Base-by-base conservation (phyloP, 1,140 invertebrate species). In the Gonatopus flavifemur region DNA sequence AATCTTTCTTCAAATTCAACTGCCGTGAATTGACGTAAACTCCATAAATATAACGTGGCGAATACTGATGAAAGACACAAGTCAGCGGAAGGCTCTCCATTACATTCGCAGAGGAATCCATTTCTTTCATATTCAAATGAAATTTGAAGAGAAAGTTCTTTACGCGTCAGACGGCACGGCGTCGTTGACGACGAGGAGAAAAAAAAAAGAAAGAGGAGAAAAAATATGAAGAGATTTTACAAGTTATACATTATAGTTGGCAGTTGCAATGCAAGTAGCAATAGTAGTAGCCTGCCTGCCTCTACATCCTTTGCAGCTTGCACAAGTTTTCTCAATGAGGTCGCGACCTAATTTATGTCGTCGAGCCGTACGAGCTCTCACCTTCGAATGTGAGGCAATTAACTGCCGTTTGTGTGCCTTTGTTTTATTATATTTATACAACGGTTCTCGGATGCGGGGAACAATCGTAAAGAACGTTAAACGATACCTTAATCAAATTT, bases 321-420 rank as follows among this genome's bases (percentile, higher is more conserved):
- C 36, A 40, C 16, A 35, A 35, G 36, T 47, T 52, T 28, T 15
- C 12, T 48, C 37, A 53, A 53, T 22, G 30, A 35, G 54, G 38
- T 57, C 54, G 40, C 19, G 44, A 57, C 54, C 54, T 30, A 53
- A 57, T 53, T 53, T 57, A 42, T 44, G 12, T 15, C 8, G 12
- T 32, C 16, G 24, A 6, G 18, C 10, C 22, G 28, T 43, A 33
- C 31, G 41, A 21, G 19, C 20, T 42, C 20, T 19, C 19, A 21
- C 37, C 53, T 52, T 52, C 15, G 45, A 49, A 44, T 37, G 16
- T 40, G 13, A 25, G 22, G 21, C 52, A 54, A 54, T 54, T 54
- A 53, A 53, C 15, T n/a, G n/a, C n/a, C n/a, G n/a, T 28, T 37
- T 30, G 35, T 53, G 16, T 49, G 49, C 31, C 25, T 22, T 18